Evolutionary conservation across 2,113 vertebrate genomes (phyloP), one percentile per base, ranked within the genome.

Genomic region (Bos indicus): DNA sequence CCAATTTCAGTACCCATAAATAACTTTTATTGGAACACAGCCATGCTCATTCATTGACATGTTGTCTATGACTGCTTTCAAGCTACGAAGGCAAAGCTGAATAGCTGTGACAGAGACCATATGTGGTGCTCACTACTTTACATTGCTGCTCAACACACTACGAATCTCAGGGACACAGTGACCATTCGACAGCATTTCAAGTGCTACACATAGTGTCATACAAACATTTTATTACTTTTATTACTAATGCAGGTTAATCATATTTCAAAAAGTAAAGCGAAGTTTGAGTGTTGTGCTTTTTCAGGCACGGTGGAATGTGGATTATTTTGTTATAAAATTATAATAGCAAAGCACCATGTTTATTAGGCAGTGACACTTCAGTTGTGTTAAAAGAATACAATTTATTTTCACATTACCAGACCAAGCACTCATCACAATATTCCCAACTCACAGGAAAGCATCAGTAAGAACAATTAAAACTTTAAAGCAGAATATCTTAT

Each of bases 1-100:
- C 95, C 88, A 90, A 97, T 92, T 91, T 33, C 81, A 96, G 30
- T 48, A 52, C 84, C 87, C 80, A 48, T 86, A 95, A 88, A 95
- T 90, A 87, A 82, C 84, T 56, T 51, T 43, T 83, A 88, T 88
- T 94, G 84, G 95, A 95, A 96, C 88, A 94, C 62, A 77, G 88
- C 84, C 96, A 86, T 80, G 12, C 36, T 88, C 43, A 40, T 71
- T 87, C 46, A 64, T 23, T 96, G 57, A 91, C 88, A 93, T 36
- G 82, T 15, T 71, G 23, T 51, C 87, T 86, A 36, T 21, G 87
- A 80, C 96, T 96, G 83, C 90, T 89, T 67, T 78, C 67, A n/a
- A 14, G 80, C 71, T 81, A 83, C 95, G 87, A 84, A 84, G 87
- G 83, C 67, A 83, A 48, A 71, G 43, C 3, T 71, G 48, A 88